Evolutionary conservation across 1,140 invertebrate species (phyloP).

Genomic region (Psix sp.): DNA sequence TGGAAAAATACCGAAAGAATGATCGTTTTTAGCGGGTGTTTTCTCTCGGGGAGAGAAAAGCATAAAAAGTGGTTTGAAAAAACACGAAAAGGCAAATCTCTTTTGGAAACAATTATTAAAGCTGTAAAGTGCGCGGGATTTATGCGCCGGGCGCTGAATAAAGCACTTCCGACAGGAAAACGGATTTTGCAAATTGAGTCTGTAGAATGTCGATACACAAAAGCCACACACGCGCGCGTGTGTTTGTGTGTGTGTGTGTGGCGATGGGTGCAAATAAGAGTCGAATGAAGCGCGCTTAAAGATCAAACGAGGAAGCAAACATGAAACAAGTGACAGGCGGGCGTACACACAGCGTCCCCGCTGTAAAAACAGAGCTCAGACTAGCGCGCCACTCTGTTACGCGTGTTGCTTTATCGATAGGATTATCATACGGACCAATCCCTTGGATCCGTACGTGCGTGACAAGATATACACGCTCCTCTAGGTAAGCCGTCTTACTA

Average conservation of each 20-base stretch:
- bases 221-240: constrained; percentile 42
- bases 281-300: constrained; percentile 73
- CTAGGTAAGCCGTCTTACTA: constrained; percentile 37
- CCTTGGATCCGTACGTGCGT: constrained; percentile 47
- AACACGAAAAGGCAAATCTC: constrained; percentile 2
- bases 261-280: constrained; percentile 69
- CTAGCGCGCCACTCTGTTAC: constrained; percentile 53
- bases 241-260: constrained; percentile 57
- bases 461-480: constrained; percentile 66
- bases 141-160: constrained; percentile 22
- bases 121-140: constrained; percentile 25
- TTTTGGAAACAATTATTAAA: constrained; percentile 61
- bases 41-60: constrained; percentile 6
- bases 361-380: constrained; percentile 70
- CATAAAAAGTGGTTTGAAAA: constrained; percentile 6
- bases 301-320: constrained; percentile 76
- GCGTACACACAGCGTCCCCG: constrained; percentile 67
- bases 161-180: constrained; percentile 46
- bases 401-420: constrained; percentile 72
- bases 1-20: too few species aligned
- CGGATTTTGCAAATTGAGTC: constrained; percentile 57
- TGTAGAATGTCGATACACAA: constrained; percentile 41
- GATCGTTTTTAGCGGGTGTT: too few species aligned
- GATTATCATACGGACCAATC: constrained; percentile 75
- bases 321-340: constrained; percentile 73